Evolutionary conservation across 2,888 invertebrate genomes (phyloP), one percentile per base, ranked within the genome.

Genomic region (Darwinula stevensoni): DNA sequence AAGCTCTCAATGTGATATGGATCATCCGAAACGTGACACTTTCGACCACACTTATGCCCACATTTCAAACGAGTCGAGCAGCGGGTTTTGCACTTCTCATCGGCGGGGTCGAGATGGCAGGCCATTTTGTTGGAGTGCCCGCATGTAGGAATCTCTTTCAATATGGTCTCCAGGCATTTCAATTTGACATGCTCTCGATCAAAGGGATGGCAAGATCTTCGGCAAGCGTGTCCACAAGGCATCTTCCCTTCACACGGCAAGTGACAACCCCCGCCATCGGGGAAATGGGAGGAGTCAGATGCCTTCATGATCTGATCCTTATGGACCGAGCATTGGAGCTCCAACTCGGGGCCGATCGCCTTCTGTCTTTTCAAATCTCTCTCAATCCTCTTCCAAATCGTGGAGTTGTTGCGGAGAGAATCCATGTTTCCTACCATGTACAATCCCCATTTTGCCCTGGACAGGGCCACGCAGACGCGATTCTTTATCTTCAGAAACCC

Each of bases 381-480:
- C 5, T 36, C 32, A n/a, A 45, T 43, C n/a, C 36, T 36, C 4
- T 29, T 17, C 47, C 47, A 48, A 5, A 43, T 38, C 16, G 39
- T 29, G 31, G 40, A 39, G 9, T 37, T 37, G 3, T 35, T 35
- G 3, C 35, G 37, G 15, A 51, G 38, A 26, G 41, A 42, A 9
- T 40, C 40, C 36, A 51, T 45, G 36, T 75, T 73, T 2, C 75
- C 76, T 40, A 69, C 62, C 4, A 72, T 61, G 45, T 65, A 75
- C 30, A 76, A 57, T 2, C 67, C 69, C 43, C 57, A 54, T 44
- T 59, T 60, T 1, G 68, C 76, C 40, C 76, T 54, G 0, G 75
- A 74, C 30, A 76, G 49, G 1, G 72, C 69, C 1, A 75, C 74
- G 44, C 73, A 71, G 27, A 73, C 63, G 27, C 74, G 59, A 47